Base-by-base conservation (phyloP, 2,113 vertebrate species). In the Elgaria multicarinata region DNA sequence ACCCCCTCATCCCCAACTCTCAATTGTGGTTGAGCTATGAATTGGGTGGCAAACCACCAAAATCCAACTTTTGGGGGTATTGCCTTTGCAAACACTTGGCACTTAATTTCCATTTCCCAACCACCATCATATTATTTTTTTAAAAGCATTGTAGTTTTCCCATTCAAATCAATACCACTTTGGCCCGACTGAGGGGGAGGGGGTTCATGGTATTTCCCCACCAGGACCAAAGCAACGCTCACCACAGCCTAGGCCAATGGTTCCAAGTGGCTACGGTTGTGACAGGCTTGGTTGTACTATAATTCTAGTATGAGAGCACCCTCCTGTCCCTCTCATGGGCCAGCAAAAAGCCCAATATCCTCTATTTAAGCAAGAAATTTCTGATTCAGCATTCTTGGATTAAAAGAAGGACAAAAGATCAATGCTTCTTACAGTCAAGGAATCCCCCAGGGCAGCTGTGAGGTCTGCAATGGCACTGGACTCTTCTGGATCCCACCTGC, bases 381-480 rank as follows among this genome's bases (percentile, higher is more conserved):
- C 39, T 83, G 90, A 44, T 87, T 42, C 31, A 91, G 69, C 86
- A 94, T 87, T 77, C 91, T 42, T 36, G 83, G 3, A 7, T n/a
- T n/a, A 16, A 28, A 7, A 78, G 26, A 79, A 87, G 91, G 22
- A 20, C 67, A 74, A 88, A 95, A 93, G 33, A 67, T 84, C 31
- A 26, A 1, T 3, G 62, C 46, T 91, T 86, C 97, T 98, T 95
- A 99, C 99, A 2, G 98, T 99, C 62, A 99, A 79, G 80, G 98
- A 99, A 93, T 99, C 99, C 39, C 99, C 99, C 18, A 99, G 90
- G 20, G 99, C 98, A 71, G n/a, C n/a, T n/a, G n/a, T n/a, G n/a
- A n/a, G n/a, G n/a, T n/a, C n/a, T n/a, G n/a, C n/a, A n/a, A n/a
- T n/a, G n/a, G n/a, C n/a, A n/a, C n/a, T n/a, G n/a, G n/a, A n/a